Conservation (phyloP, 2,113 vertebrate genomes). For the Murina feae region DNA sequence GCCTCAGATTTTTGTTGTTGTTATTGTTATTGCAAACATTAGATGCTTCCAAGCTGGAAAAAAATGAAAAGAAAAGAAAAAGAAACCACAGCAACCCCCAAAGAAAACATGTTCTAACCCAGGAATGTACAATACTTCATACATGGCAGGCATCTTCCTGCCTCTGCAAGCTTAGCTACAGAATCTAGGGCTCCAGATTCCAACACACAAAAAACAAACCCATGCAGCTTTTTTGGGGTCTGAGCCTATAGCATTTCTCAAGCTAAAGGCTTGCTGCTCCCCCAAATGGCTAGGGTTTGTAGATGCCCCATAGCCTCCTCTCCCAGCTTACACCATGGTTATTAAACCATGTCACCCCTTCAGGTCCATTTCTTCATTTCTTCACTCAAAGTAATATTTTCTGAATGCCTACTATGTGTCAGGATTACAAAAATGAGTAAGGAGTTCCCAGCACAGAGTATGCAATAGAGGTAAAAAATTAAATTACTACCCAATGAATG, state of each 20-base stretch:
- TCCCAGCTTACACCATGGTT: background rate
- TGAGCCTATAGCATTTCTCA: background rate
- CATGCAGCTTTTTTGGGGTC: background rate
- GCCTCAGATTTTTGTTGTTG: conserved; percentile 53
- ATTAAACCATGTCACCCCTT: background rate
- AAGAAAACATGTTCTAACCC: conserved; percentile 65
- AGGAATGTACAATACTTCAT: conserved; percentile 31
- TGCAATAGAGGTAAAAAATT: background rate
- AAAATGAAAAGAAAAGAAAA: background rate
- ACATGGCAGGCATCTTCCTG: conserved; percentile 50
- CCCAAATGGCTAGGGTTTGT: background rate
- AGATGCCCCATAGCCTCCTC: background rate
- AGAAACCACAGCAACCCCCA: conserved; percentile 60
- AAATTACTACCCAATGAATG: background rate
- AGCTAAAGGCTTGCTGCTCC: background rate
- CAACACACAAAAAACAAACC: conserved; percentile 24
- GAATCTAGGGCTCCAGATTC: conserved; percentile 35
- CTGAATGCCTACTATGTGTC: background rate
- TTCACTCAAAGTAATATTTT: background rate
- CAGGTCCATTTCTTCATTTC: background rate
- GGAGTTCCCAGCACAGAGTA: background rate
- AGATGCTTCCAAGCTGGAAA: conserved; percentile 41
- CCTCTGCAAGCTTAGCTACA: conserved; percentile 55
- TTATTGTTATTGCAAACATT: conserved; percentile 57
- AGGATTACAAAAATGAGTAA: background rate